Evolutionary conservation across 2,888 invertebrate species (phyloP).

Genomic region (Clistopyga incitator): DNA sequence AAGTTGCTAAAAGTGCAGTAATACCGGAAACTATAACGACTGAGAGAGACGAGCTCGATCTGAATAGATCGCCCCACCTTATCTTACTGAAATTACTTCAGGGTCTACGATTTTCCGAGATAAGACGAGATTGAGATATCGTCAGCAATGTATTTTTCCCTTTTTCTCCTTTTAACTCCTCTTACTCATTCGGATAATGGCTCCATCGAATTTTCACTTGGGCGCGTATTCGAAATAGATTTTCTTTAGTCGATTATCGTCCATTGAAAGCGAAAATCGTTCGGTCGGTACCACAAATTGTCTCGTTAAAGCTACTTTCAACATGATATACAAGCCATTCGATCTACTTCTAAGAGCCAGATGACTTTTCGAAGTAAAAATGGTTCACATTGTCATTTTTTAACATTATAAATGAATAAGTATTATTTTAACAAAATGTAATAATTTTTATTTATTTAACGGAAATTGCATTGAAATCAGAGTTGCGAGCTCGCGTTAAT

Average conservation of each 20-base stretch:
- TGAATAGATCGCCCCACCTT: constrained; percentile 1
- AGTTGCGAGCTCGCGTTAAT: no score
- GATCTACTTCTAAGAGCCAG: neutral
- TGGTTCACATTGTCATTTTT: no score
- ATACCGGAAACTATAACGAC: constrained; percentile 18
- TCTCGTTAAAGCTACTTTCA: neutral
- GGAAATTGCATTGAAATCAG: neutral
- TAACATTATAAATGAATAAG: neutral
- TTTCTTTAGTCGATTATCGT: neutral
- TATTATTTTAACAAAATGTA: neutral
- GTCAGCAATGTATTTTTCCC: constrained; percentile 20
- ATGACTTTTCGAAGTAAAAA: no score
- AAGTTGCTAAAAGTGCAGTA: constrained; percentile 13
- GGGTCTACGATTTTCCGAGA: constrained; percentile 4
- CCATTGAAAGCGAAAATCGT: neutral
- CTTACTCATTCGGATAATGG: neutral
- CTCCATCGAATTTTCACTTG: constrained; percentile 11
- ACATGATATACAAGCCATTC: no score
- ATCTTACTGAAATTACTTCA: neutral
- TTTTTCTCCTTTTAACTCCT: neutral
- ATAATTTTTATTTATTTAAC: neutral
- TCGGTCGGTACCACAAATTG: neutral
- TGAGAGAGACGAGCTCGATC: constrained; percentile 1
- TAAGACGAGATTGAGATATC: constrained; percentile 18
- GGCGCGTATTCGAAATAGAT: neutral